Evolutionary conservation across 2,113 vertebrate species (phyloP).

Genomic region (Poecilia latipinna): DNA sequence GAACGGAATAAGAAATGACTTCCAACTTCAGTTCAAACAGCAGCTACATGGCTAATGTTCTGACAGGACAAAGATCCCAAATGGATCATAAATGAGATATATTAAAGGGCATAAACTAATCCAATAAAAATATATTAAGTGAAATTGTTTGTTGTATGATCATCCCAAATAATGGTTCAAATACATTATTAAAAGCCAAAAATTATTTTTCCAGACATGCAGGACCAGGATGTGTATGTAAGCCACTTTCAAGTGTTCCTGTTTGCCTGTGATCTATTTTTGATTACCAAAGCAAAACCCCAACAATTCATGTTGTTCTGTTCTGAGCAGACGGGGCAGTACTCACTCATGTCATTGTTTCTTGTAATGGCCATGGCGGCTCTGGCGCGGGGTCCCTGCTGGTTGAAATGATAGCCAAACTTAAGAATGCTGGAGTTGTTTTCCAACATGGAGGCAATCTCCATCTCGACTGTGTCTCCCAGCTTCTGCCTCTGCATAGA

Average conservation of each 20-base stretch:
- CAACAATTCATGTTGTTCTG: not conserved
- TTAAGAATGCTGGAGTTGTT: constrained; percentile 89
- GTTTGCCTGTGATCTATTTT: not conserved
- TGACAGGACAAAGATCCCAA: no score
- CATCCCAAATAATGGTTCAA: not conserved
- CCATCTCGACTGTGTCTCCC: constrained; percentile 93
- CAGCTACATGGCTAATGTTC: no score
- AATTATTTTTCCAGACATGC: no score
- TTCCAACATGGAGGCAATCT: constrained; percentile 93
- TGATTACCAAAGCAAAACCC: not conserved
- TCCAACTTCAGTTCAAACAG: no score
- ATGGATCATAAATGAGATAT: no score
- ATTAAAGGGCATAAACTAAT: not conserved
- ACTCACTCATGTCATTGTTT: constrained; percentile 93
- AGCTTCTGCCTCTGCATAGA: constrained; percentile 86
- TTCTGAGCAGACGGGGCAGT: not conserved
- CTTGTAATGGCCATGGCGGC: constrained; percentile 90
- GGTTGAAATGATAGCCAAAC: constrained; percentile 94
- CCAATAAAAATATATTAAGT: not conserved
- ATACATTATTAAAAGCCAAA: not conserved
- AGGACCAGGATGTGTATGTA: not conserved
- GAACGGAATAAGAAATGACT: no score
- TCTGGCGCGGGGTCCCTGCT: constrained; percentile 92
- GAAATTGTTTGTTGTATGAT: not conserved
- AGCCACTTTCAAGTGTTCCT: not conserved